A percentile compares a stretch with the other conserved stretches of the same genome.
Evolutionary conservation across 1,140 invertebrate species (phyloP).

Genomic region (Procambarus clarkii): DNA sequence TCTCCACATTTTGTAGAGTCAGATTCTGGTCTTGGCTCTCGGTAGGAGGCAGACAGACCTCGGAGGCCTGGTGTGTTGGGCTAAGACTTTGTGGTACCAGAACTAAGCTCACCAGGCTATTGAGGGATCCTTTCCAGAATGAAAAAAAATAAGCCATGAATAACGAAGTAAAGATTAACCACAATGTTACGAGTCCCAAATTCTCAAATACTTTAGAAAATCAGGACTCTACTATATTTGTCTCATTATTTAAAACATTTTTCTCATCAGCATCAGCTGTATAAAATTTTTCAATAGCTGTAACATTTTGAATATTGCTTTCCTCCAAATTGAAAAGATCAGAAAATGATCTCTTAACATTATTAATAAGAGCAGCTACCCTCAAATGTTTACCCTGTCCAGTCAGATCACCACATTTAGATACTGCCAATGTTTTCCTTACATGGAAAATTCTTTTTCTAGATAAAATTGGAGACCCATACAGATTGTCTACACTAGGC

Average conservation of each 20-base stretch:
- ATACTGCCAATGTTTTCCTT: background rate
- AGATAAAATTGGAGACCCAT: background rate
- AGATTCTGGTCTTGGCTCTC: too few relatives aligned
- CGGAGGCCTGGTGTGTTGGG: too few relatives aligned
- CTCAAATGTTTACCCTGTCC: background rate
- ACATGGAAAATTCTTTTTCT: background rate
- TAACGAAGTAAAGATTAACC: too few relatives aligned
- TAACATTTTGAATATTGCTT: background rate
- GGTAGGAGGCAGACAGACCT: too few relatives aligned
- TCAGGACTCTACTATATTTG: too few relatives aligned
- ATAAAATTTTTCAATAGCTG: background rate
- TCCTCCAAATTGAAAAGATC: slow-evolving; percentile 6
- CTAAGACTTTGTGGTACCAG: too few relatives aligned
- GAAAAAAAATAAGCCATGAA: too few relatives aligned
- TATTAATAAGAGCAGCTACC: background rate
- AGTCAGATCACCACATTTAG: background rate
- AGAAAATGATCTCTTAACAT: background rate
- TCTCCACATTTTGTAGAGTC: too few relatives aligned
- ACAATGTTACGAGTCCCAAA: too few relatives aligned
- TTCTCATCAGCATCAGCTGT: background rate
- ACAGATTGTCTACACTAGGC: background rate
- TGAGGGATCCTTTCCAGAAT: too few relatives aligned
- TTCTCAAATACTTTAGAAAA: too few relatives aligned
- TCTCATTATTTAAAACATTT: background rate
- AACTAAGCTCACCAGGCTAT: too few relatives aligned